Conservation (phyloP, 2,888 invertebrate species). For the Chesias legatella region DNA sequence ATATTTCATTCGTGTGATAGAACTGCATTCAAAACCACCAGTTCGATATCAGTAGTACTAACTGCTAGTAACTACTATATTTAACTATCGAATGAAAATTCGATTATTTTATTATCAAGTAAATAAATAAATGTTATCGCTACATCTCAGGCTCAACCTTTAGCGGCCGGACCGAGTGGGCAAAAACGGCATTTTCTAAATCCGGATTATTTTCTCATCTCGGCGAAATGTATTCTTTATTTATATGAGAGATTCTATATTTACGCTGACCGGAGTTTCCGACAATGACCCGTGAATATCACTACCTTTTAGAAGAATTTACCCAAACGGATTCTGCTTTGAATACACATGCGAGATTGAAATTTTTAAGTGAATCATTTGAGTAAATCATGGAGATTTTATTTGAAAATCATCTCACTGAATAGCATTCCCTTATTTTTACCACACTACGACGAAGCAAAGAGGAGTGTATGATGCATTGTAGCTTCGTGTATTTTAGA, state of each 20-base stretch:
- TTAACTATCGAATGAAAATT: no score
- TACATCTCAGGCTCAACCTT: conserved; percentile 31
- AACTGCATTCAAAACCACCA: no score
- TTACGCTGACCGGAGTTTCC: conserved; percentile 64
- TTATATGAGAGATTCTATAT: conserved; percentile 34
- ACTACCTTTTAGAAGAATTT: conserved; percentile 50
- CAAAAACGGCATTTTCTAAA: conserved; percentile 54
- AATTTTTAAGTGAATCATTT: no score
- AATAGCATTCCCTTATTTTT: no score
- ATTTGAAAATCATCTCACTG: no score
- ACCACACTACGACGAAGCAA: no score
- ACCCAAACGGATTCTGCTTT: conserved; percentile 36
- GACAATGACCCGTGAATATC: conserved; percentile 58
- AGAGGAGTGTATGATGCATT: no score
- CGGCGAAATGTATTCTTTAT: conserved; percentile 64
- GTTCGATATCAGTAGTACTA: no score
- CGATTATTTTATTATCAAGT: no score
- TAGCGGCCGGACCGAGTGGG: conserved; percentile 23
- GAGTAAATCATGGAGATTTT: not conserved
- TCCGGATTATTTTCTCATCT: conserved; percentile 70
- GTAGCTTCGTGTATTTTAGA: no score
- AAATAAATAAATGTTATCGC: conserved; percentile 25
- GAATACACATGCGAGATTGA: conserved; percentile 1
- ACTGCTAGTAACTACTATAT: no score
- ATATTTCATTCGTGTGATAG: no score